Percentiles rank a stretch among this genome's conserved stretches.
phyloP scores from a whole-genome alignment of 2,113 vertebrate genomes.

The Carlito syrichta region DNA sequence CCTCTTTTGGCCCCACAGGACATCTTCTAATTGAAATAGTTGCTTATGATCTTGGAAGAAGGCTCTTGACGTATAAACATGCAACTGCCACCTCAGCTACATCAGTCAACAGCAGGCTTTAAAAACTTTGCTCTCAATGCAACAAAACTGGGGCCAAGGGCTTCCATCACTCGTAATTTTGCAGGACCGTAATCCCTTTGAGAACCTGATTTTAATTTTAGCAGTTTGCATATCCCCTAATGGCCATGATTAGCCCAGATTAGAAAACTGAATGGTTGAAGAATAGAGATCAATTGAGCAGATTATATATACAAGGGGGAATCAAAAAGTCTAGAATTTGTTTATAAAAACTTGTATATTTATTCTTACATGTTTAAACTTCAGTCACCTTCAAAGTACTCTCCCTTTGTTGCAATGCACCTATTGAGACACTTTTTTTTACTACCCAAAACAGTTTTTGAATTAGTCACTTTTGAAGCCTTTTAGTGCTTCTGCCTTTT shows the following conservation, averaged over 20 bases:
- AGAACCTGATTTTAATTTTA: background rate
- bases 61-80: background rate
- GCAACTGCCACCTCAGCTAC: background rate
- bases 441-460: too few species aligned
- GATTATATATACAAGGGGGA: too few species aligned
- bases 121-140: background rate
- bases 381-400: too few species aligned
- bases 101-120: background rate
- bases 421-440: too few species aligned
- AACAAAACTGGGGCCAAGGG: background rate
- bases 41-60: background rate
- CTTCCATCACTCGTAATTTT: background rate
- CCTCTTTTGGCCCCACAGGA: constrained; percentile 3
- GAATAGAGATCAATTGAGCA: background rate
- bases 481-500: too few species aligned
- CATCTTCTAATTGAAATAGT: background rate
- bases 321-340: too few species aligned
- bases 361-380: too few species aligned
- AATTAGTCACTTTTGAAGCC: too few species aligned
- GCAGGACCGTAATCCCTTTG: background rate
- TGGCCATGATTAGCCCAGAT: background rate
- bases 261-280: background rate
- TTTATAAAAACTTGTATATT: too few species aligned
- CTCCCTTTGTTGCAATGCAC: too few species aligned
- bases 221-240: background rate